Evolutionary conservation across 2,797 vertebrate species (phyloP), one percentile per base, ranked within the genome.

Genomic region (Argyrosomus regius): DNA sequence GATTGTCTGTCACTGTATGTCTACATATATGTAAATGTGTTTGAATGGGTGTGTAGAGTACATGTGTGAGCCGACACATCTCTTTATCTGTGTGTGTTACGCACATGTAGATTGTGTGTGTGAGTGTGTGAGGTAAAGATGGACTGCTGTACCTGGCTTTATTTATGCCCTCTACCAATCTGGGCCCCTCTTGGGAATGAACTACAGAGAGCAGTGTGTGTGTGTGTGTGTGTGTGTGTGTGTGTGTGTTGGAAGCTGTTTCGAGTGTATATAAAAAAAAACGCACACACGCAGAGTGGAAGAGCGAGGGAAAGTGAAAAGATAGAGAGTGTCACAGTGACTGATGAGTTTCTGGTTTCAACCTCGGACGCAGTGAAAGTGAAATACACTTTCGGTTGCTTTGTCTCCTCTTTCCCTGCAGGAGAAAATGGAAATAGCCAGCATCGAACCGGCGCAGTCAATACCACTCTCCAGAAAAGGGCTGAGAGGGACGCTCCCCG

Each of bases 341-440:
- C 80, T 80, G 89, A 91, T 91, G 88, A 39, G 75, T 75, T 81
- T 46, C 81, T 87, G 84, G 80, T 74, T 77, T 84, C 77, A 81
- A 59, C 75, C 78, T 65, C 31, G 54, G 75, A 79, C n/a, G 53
- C 28, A 20, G 65, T 76, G 63, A 87, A 68, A 89, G 86, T 59
- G 80, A 87, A 91, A 87, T 85, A 81, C 71, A 80, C 71, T 84
- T 68, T 78, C 80, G 76, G 9, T 72, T 74, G 78, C 87, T 85
- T 89, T 87, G 85, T 92, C 88, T 90, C 82, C 81, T 80, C 69
- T 80, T 80, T 87, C 65, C 86, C 91, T 64, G 73, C 79, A 87
- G 88, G 87, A 91, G 83, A 89, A 90, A 91, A 92, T 91, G 87
- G 87, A 90, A 92, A 91, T 88, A 89, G 90, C 88, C 85, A 70